Percentiles rank a stretch among this genome's conserved stretches.
phyloP scores from a whole-genome alignment of 2,888 invertebrate genomes.

The Pseudoips prasinana region DNA sequence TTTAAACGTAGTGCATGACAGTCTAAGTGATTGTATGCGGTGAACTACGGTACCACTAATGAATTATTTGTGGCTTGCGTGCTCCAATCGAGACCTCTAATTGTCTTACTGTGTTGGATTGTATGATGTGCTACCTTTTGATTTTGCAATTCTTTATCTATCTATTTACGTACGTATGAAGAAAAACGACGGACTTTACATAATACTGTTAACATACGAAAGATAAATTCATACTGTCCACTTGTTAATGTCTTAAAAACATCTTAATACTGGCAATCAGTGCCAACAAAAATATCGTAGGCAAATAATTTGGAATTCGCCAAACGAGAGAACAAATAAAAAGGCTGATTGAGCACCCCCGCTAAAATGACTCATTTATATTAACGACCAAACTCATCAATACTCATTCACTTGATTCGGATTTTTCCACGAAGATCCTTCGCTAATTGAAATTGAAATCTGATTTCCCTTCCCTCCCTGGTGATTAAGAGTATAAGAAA shows the following conservation, averaged over 20 bases:
- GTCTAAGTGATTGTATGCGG: conserved; percentile 76
- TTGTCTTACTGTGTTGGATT: conserved; percentile 46
- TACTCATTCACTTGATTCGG: conserved; percentile 70
- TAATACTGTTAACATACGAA: too few relatives aligned
- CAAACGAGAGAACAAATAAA: conserved; percentile 48
- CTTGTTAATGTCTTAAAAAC: too few relatives aligned
- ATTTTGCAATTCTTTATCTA: conserved; percentile 25
- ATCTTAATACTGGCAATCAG: conserved; percentile 9
- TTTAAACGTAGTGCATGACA: conserved; percentile 75
- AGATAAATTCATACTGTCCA: too few relatives aligned
- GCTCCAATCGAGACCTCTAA: conserved; percentile 57
- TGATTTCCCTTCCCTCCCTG: conserved; percentile 69
- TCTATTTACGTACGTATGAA: too few relatives aligned
- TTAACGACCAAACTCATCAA: conserved; percentile 75
- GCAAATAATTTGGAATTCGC: conserved; percentile 29
- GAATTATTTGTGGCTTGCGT: conserved; percentile 78
- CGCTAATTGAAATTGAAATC: conserved; percentile 82
- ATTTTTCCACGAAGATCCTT: conserved; percentile 72
- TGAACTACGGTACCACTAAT: conserved; percentile 61
- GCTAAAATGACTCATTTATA: conserved; percentile 71
- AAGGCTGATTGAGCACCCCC: conserved; percentile 56
- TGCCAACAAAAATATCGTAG: conserved; percentile 17
- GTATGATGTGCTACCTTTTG: conserved; percentile 49
- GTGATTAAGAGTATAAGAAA: conserved; percentile 81
- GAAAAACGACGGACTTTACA: too few relatives aligned